Percentiles rank a stretch among this genome's conserved stretches.
These are phyloP conservation scores for Trachelus stipa DNA, from an alignment of 2,888 invertebrate species.

Conservation along the genomic window DNA sequence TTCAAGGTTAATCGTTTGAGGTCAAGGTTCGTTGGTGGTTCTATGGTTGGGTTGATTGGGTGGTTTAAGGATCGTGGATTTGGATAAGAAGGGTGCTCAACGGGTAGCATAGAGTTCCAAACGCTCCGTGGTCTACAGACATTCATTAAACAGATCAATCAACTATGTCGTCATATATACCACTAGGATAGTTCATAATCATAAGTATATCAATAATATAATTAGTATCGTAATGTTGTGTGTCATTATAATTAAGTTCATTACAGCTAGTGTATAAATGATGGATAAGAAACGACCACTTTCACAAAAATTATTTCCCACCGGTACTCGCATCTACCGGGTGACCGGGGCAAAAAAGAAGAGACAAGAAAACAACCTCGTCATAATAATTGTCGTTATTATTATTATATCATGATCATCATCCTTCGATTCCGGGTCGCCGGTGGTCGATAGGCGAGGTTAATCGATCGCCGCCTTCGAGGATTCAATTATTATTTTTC, in stretches of 20 bases:
- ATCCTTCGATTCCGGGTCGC: background rate
- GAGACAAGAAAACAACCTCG: background rate
- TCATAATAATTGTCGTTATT: background rate
- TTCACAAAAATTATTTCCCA: slow-evolving; percentile 56
- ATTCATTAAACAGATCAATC: slow-evolving; percentile 67
- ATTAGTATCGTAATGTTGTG: slow-evolving; percentile 62
- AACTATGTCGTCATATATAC: slow-evolving; percentile 65
- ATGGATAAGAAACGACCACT: slow-evolving; percentile 66
- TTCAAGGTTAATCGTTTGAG: slow-evolving; percentile 16
- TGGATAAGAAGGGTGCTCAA: slow-evolving; percentile 39
- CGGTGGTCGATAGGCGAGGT: background rate
- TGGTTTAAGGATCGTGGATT: slow-evolving; percentile 23
- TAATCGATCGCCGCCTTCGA: background rate
- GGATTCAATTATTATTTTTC: background rate
- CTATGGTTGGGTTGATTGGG: slow-evolving; percentile 12
- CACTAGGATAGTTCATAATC: slow-evolving; percentile 65
- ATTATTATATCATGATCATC: background rate
- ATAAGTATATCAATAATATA: slow-evolving; percentile 66
- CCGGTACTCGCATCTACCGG: slow-evolving; percentile 35
- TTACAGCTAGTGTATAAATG: slow-evolving; percentile 66
- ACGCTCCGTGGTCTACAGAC: slow-evolving; percentile 66
- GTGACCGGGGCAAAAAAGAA: background rate
- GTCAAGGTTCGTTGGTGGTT: slow-evolving; percentile 12
- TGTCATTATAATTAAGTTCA: slow-evolving; percentile 49
- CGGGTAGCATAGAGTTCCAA: slow-evolving; percentile 67